These are phyloP conservation scores for Hylia prasina DNA, from an alignment of 2,113 vertebrate species.

Conservation along the genomic window DNA sequence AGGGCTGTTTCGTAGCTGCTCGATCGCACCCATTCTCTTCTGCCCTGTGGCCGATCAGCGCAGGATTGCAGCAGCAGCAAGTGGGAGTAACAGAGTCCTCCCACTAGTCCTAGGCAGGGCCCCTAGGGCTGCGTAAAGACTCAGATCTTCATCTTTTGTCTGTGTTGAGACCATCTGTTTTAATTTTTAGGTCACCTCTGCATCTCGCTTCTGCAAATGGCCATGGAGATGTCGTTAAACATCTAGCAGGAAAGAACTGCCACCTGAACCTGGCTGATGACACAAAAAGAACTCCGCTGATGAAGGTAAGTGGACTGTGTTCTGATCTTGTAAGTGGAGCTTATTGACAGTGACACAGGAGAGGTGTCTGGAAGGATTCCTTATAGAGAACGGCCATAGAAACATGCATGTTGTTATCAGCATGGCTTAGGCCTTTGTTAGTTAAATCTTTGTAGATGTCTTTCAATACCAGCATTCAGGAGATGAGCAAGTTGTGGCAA, in stretches of 20 bases:
- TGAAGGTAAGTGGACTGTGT: slow-evolving; percentile 74
- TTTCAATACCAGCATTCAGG: not conserved
- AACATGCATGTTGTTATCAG: not conserved
- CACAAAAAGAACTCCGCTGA: slow-evolving; percentile 78
- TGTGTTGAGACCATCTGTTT: not conserved
- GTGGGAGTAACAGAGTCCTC: not conserved
- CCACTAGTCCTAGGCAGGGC: not conserved
- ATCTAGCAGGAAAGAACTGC: slow-evolving; percentile 79
- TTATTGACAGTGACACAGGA: not conserved
- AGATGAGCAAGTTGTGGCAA: not conserved
- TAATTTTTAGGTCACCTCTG: slow-evolving; percentile 77
- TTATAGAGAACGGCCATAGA: not conserved
- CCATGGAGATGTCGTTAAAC: slow-evolving; percentile 74
- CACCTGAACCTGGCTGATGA: slow-evolving; percentile 79
- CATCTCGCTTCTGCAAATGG: slow-evolving; percentile 84
- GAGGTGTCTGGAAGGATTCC: not conserved
- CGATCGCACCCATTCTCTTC: not conserved
- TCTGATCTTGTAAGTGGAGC: not conserved
- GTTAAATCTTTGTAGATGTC: not conserved
- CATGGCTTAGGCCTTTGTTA: no score
- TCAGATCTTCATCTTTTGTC: not conserved
- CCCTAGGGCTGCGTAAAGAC: not conserved
- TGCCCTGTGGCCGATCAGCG: not conserved
- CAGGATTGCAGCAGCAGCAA: not conserved
- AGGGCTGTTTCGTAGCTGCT: not conserved